These are phyloP conservation scores for Drosophila watanabei DNA, from an alignment of 1,140 invertebrate species.

Conservation along the genomic window DNA sequence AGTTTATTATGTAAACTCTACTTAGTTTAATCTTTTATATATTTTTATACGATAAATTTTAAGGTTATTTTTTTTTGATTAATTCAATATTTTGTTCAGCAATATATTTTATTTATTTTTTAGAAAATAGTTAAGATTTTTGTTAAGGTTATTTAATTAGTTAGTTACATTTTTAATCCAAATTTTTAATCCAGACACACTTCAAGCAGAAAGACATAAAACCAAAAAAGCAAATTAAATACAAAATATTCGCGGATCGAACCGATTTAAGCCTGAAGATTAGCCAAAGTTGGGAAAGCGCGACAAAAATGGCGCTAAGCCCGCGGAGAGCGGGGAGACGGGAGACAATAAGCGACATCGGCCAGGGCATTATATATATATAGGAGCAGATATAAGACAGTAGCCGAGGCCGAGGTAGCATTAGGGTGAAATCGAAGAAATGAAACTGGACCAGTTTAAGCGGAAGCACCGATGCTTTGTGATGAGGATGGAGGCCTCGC, in stretches of 20 bases:
- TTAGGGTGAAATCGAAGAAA: conserved; percentile 83
- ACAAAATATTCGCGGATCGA: conserved; percentile 42
- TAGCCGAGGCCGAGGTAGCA: conserved; percentile 43
- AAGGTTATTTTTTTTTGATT: no score
- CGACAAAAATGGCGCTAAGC: conserved; percentile 82
- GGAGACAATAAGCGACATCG: conserved; percentile 52
- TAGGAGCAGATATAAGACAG: conserved; percentile 39
- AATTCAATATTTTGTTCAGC: no score
- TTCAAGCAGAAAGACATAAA: neutral
- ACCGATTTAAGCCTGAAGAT: conserved; percentile 62
- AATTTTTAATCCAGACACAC: conserved; percentile 9
- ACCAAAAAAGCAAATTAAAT: conserved; percentile 47
- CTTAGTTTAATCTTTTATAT: no score
- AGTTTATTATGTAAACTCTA: no score
- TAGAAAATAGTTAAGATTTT: no score
- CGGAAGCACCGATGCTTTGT: conserved; percentile 70
- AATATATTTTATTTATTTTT: no score
- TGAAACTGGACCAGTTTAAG: conserved; percentile 84
- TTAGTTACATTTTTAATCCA: conserved; percentile 8
- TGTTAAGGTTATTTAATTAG: neutral
- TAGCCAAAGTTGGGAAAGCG: conserved; percentile 65
- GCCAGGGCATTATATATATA: conserved; percentile 19
- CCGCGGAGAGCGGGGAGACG: conserved; percentile 29
- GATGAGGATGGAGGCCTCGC: conserved; percentile 40
- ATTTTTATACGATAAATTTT: no score